A percentile compares a stretch with the other conserved stretches of the same genome.
Conservation (phyloP, 2,113 vertebrate species). For the Forbesichthys papilliferus region DNA sequence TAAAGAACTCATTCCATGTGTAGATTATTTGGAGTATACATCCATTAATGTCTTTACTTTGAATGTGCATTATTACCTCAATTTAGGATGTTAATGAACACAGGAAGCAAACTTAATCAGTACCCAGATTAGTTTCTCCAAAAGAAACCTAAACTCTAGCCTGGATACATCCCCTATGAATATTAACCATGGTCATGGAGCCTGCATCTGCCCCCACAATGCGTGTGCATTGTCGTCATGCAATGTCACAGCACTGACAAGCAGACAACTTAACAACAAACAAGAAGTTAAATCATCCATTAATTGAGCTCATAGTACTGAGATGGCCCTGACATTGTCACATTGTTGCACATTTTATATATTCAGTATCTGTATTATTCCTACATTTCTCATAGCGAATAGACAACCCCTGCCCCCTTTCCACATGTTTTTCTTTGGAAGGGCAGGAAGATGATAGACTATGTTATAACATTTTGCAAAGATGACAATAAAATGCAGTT, state of each 20-base stretch:
- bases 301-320: no score
- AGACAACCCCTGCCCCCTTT: neutral
- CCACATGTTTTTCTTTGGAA: neutral
- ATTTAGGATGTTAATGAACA: conserved; percentile 36
- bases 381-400: conserved; percentile 2
- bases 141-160: conserved; percentile 21
- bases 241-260: no score
- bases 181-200: no score
- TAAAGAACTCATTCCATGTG: neutral
- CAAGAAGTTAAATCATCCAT: no score
- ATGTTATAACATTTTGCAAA: conserved; percentile 18
- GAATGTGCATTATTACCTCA: conserved; percentile 37
- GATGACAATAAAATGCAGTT: conserved; percentile 19
- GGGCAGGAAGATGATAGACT: conserved; percentile 19
- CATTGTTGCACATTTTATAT: conserved; percentile 21
- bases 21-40: neutral
- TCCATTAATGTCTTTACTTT: conserved; percentile 5
- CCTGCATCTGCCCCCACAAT: no score
- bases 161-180: no score
- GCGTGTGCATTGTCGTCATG: no score
- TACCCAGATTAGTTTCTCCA: conserved; percentile 40
- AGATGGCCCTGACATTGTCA: neutral
- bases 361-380: conserved; percentile 11
- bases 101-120: conserved; percentile 38
- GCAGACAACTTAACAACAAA: no score